Evolutionary conservation across 2,888 invertebrate genomes (phyloP).

Genomic region (Barypeithes pellucidus): DNA sequence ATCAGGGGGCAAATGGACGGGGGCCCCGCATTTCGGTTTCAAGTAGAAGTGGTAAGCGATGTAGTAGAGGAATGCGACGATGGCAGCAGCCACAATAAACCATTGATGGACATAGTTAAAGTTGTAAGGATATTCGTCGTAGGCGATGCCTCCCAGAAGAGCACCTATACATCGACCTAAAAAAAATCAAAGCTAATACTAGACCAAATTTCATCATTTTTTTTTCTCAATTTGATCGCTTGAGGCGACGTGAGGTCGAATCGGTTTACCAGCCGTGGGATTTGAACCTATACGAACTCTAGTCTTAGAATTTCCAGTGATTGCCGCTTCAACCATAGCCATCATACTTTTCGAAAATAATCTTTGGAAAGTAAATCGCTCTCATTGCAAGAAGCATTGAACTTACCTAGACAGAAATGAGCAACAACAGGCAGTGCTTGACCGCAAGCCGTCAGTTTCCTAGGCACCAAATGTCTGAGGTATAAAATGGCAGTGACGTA

Average conservation of each 20-base stretch:
- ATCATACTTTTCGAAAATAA: no score
- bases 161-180: slow-evolving; percentile 84
- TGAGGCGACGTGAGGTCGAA: no score
- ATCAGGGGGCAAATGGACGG: slow-evolving; percentile 76
- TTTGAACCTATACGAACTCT: no score
- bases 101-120: slow-evolving; percentile 75
- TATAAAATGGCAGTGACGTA: slow-evolving; percentile 88
- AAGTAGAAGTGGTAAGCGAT: slow-evolving; percentile 82
- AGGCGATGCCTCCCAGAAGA: slow-evolving; percentile 74
- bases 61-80: slow-evolving; percentile 80
- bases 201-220: no score
- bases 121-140: slow-evolving; percentile 69
- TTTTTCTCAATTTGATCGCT: no score
- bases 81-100: slow-evolving; percentile 79
- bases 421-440: slow-evolving; percentile 86
- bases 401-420: slow-evolving; percentile 82
- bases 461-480: slow-evolving; percentile 85
- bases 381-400: background rate
- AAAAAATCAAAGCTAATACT: slow-evolving; percentile 55
- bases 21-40: slow-evolving; percentile 82
- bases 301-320: no score
- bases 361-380: no score
- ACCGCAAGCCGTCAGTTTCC: slow-evolving; percentile 83
- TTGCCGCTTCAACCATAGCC: no score
- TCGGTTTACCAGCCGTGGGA: no score